Base-by-base conservation (phyloP, 1,140 invertebrate genomes). In the Trichogramma pretiosum region DNA sequence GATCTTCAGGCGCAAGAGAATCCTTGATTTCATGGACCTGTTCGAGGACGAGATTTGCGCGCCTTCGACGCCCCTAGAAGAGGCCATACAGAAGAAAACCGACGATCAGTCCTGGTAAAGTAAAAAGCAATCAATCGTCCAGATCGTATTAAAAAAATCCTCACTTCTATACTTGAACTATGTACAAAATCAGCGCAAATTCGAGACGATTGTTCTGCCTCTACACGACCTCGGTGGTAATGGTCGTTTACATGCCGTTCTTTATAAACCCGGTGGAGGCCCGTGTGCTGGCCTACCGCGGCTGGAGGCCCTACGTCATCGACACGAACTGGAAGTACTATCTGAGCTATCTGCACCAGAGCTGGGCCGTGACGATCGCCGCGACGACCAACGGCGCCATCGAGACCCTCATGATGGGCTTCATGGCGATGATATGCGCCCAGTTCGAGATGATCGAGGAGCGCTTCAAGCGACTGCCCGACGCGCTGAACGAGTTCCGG, bases 401-500 rank as follows among this genome's bases (percentile, higher is more conserved):
- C 10, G 59, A 61, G 16, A 56, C 54, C 1, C 23, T 59, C 13
- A 50, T 61, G 5, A 47, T 52, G 0, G 57, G 57, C 1, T 28
- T 61, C 18, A 55, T 61, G 59, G 58, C 59, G 0, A 54, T 58
- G 14, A 32, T 41, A 0, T 51, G 56, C 5, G 46, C 54, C 14
- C 59, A 61, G n/a, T 53, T 61, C 5, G 54, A 56, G 3, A 61
- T 59, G 36, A 36, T 61, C 1, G 54, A 55, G 11, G 30, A 61
- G 40, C 52, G 59, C 11, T 49, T 52, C 13, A 36, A n/a, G 16
- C 48, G 35, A 3, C 8, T 60, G 3, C 34, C 57, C 2, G 17
- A 28, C 1, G n/a, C 19, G 2, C 2, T 59, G 8, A 24, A 10
- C n/a, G 16, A 47, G 0, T 22, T 26, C 0, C 16, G 41, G 24